Conservation (phyloP, 2,797 vertebrate genomes). For the Prunella strophiata region DNA sequence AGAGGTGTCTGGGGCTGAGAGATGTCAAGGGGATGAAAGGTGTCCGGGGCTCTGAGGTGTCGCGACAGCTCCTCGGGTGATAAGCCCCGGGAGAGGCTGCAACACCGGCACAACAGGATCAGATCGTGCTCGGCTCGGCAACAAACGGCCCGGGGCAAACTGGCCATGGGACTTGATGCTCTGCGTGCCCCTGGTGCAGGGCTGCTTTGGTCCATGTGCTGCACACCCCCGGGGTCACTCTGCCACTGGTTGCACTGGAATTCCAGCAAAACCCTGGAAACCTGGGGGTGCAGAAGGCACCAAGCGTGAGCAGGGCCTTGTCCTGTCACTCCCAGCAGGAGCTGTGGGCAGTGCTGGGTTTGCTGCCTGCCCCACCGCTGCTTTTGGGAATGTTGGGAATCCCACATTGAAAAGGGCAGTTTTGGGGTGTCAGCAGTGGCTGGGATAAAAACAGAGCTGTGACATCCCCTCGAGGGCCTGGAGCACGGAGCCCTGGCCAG, state of each 20-base stretch:
- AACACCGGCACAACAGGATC: rapidly evolving
- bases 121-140: rapidly evolving
- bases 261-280: neutral
- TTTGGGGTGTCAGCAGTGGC: neutral
- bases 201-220: rapidly evolving
- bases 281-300: neutral
- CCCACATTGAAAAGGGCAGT: neutral
- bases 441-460: neutral
- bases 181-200: neutral
- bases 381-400: rapidly evolving
- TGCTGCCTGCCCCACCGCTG: neutral
- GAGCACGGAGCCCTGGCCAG: neutral
- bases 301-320: neutral
- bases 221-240: rapidly evolving
- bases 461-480: neutral
- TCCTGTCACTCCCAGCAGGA: rapidly evolving
- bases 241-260: neutral
- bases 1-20: neutral
- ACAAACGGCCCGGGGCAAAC: neutral
- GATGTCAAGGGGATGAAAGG: too few species aligned
- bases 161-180: rapidly evolving
- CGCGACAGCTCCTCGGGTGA: rapidly evolving
- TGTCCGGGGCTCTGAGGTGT: neutral
- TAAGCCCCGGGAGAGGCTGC: neutral
- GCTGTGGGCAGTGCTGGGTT: neutral